phyloP scores from a whole-genome alignment of 2,797 vertebrate genomes.

The Melanotaenia boesemani region DNA sequence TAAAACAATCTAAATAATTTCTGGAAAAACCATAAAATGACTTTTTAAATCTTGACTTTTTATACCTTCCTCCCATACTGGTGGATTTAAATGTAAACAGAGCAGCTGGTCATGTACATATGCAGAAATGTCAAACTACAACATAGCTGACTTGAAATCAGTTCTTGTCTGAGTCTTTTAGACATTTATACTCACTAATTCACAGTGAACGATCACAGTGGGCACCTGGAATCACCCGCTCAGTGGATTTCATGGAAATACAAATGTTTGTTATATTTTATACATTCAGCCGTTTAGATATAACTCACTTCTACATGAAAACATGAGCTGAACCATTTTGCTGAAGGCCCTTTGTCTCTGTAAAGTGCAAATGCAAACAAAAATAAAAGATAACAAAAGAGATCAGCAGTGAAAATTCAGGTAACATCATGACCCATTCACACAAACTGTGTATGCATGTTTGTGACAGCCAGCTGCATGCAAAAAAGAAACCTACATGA shows the following conservation, averaged over 20 bases:
- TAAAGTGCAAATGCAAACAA: conserved; percentile 15
- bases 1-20: background rate
- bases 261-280: conserved; percentile 22
- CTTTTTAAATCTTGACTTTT: background rate
- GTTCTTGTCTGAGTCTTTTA: conserved; percentile 12
- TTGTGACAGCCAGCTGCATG: background rate
- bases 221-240: conserved; percentile 22
- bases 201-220: conserved; percentile 13
- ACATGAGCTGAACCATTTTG: background rate
- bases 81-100: background rate
- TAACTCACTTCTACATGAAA: background rate
- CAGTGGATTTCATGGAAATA: conserved; percentile 12
- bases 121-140: background rate
- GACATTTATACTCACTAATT: conserved; percentile 10
- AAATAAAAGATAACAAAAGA: conserved; percentile 23
- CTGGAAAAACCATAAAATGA: background rate
- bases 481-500: background rate
- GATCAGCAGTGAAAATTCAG: conserved; percentile 16
- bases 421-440: conserved; percentile 29
- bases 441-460: background rate
- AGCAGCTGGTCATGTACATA: background rate
- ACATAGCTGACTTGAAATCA: background rate
- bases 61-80: background rate
- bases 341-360: conserved; percentile 2
- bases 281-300: conserved; percentile 1